These are phyloP conservation scores for Potamarius usumacintae DNA, from an alignment of 2,113 vertebrate genomes.

Conservation along the genomic window DNA sequence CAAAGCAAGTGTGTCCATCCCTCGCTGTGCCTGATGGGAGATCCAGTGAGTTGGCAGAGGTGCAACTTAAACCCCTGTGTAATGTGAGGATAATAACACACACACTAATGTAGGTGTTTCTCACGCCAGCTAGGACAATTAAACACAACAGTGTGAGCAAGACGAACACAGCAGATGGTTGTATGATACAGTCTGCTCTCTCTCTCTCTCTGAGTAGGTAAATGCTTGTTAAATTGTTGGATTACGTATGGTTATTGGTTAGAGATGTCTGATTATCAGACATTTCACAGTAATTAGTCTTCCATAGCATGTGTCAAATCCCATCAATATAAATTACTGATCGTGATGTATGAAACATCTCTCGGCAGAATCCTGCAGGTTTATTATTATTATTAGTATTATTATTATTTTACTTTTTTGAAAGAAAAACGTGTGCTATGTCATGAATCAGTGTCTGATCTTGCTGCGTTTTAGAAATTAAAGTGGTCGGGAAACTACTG, in stretches of 20 bases:
- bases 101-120: constrained; percentile 21
- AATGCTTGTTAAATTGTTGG: background rate
- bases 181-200: background rate
- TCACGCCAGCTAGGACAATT: constrained; percentile 19
- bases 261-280: background rate
- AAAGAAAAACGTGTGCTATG: background rate
- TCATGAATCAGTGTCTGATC: background rate
- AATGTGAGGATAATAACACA: constrained; percentile 27
- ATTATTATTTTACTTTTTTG: background rate
- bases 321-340: background rate
- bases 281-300: background rate
- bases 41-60: constrained; percentile 7
- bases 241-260: background rate
- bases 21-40: background rate
- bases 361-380: background rate
- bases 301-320: background rate
- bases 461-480: constrained; percentile 10
- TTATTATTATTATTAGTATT: background rate
- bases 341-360: background rate
- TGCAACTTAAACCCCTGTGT: constrained; percentile 12
- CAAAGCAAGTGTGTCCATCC: constrained; percentile 25
- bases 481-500: background rate
- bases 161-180: constrained; percentile 1
- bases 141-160: constrained; percentile 22
- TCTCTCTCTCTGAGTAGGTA: background rate